Percentiles rank a stretch among this genome's conserved stretches.
Evolutionary conservation across 2,113 vertebrate genomes (phyloP).

Genomic region (Trogon melanurus): DNA sequence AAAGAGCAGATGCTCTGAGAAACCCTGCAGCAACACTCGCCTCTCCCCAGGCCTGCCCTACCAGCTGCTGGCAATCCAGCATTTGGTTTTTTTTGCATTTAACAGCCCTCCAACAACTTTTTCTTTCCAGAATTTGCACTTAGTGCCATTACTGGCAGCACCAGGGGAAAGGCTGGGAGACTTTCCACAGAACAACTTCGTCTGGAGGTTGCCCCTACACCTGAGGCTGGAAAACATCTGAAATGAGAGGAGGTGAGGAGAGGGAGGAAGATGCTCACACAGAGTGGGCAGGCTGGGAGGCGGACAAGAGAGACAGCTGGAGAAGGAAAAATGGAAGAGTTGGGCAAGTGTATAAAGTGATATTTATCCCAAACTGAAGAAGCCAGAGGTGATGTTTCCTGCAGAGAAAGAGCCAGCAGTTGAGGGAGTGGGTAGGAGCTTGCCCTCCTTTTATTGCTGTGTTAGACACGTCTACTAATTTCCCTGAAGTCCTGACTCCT

Average conservation of each 20-base stretch:
- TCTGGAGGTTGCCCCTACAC: background rate
- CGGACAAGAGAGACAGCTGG: background rate
- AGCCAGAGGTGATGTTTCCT: background rate
- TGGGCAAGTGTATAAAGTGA: background rate
- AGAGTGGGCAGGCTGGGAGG: background rate
- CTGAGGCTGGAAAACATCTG: background rate
- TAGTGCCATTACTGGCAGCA: background rate
- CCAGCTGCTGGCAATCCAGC: background rate
- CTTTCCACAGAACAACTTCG: background rate
- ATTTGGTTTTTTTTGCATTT: background rate
- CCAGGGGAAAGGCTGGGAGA: background rate
- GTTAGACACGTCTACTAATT: background rate
- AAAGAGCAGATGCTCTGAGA: background rate
- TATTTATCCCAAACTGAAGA: background rate
- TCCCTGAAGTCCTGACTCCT: background rate
- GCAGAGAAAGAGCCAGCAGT: background rate
- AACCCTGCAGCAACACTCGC: background rate
- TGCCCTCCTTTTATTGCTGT: background rate
- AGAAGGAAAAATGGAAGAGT: background rate
- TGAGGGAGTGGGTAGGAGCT: background rate
- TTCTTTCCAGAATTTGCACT: background rate
- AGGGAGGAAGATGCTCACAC: background rate
- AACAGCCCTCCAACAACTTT: background rate
- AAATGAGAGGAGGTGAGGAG: background rate
- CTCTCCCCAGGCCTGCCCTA: background rate